Conservation (phyloP, 2,888 invertebrate genomes). For the Watsonalla binaria region DNA sequence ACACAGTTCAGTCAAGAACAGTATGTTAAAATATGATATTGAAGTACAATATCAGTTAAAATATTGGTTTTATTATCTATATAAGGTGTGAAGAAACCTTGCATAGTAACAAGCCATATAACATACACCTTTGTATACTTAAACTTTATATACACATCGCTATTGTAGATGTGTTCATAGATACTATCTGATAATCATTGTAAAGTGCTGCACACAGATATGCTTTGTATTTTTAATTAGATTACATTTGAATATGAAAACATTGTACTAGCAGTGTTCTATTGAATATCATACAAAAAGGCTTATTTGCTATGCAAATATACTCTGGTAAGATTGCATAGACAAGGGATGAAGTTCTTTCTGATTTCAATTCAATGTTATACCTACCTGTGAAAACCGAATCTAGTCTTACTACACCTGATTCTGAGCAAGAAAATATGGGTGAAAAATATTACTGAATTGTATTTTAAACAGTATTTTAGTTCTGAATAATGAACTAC, state of each 20-base stretch:
- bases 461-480: too few species aligned
- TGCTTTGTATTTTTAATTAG: conserved; percentile 29
- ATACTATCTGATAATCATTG: conserved; percentile 53
- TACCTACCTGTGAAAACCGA: too few species aligned
- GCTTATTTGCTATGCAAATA: too few species aligned
- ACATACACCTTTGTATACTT: conserved; percentile 58
- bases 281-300: neutral
- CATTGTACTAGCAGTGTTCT: neutral
- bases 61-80: conserved; percentile 16
- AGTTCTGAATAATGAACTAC: too few species aligned
- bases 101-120: conserved; percentile 70
- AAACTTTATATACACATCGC: conserved; percentile 28
- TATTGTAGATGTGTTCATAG: conserved; percentile 41
- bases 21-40: too few species aligned
- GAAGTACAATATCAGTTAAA: too few species aligned
- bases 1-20: neutral
- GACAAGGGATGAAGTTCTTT: too few species aligned
- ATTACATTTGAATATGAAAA: conserved; percentile 12
- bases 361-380: too few species aligned
- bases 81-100: conserved; percentile 41
- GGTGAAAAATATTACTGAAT: too few species aligned
- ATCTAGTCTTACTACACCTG: too few species aligned
- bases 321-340: too few species aligned
- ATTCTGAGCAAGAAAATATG: too few species aligned
- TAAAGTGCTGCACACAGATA: conserved; percentile 37